A percentile compares a stretch with the other conserved stretches of the same genome.
Conservation (phyloP, 2,888 invertebrate genomes). For the Chromoteleia sp. region DNA sequence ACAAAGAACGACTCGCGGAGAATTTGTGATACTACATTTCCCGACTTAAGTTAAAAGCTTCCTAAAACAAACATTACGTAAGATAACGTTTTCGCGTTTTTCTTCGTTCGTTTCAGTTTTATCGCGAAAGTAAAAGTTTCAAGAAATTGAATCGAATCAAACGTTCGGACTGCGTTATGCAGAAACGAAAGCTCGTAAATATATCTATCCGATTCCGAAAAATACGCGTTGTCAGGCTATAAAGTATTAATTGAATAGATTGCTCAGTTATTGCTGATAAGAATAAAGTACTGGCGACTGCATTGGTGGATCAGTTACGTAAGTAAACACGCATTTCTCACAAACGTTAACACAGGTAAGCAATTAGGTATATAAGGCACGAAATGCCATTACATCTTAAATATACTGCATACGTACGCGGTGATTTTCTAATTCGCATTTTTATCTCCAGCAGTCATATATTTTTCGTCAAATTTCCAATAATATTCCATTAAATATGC, state of each 20-base stretch:
- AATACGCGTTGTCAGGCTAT: not conserved
- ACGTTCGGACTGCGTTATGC: too few species aligned
- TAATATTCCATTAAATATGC: not conserved
- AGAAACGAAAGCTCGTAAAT: too few species aligned
- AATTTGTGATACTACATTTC: too few species aligned
- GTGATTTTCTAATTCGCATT: not conserved
- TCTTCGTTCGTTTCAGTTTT: too few species aligned
- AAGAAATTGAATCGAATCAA: too few species aligned
- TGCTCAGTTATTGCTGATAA: slow-evolving; percentile 19
- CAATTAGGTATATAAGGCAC: slow-evolving; percentile 26
- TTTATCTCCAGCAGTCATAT: not conserved
- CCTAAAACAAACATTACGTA: too few species aligned
- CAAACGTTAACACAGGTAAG: slow-evolving; percentile 8
- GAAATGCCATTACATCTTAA: slow-evolving; percentile 18
- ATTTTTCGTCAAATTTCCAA: not conserved
- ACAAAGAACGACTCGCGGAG: too few species aligned
- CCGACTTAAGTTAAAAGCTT: too few species aligned
- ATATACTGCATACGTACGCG: not conserved
- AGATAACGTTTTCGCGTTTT: too few species aligned
- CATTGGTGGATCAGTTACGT: slow-evolving; percentile 21
- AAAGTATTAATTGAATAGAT: slow-evolving; percentile 16
- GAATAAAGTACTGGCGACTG: slow-evolving; percentile 15
- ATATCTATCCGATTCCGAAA: too few species aligned
- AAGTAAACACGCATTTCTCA: slow-evolving; percentile 21
- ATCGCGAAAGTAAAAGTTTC: too few species aligned